Evolutionary conservation across 2,888 invertebrate species (phyloP), one percentile per base, ranked within the genome.

Genomic region (Drosophila eohydei): DNA sequence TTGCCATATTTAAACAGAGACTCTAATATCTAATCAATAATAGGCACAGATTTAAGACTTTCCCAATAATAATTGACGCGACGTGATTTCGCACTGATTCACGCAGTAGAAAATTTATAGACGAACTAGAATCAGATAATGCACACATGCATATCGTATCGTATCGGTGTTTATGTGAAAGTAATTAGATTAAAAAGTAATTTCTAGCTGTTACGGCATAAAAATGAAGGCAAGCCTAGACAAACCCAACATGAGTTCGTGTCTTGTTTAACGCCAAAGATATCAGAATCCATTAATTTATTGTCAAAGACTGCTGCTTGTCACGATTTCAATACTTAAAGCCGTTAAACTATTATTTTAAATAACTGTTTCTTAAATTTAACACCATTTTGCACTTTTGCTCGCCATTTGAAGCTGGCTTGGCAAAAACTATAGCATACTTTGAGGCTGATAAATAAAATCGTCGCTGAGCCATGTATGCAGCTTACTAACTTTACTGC

Each of bases 1-100:
- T 38, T 40, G 38, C 56, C 43, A 68, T 54, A 43, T 61, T 38
- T 43, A 58, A 40, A 44, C n/a, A n/a, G 44, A 26, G n/a, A 3
- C 38, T 43, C 16, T 44, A 71, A 65, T 76, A 77, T 77, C 80
- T 77, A 71, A 80, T 77, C 77, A 44, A 21, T 12, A 50, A 48
- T 38, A 6, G 16, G 48, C 21, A 12, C 41, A 67, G 65, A 80
- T 76, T 77, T 77, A 75, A 65, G 63, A 71, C 77, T 66, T 80
- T 66, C 77, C 56, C 71, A 60, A 41, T 46, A 32, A 54, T 46
- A 62, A 43, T 57, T 75, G 71, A 71, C 65, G 44, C 21, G 54
- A 50, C 61, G 80, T 65, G 51, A 70, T 64, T 75, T 75, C 50
- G n/a, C n/a, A 40, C 34, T 52, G 43, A 71, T 71, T 32, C 28